A percentile compares a stretch with the other conserved stretches of the same genome.
These are phyloP conservation scores for Cyclopterus lumpus DNA, from an alignment of 2,797 vertebrate genomes.

Conservation along the genomic window DNA sequence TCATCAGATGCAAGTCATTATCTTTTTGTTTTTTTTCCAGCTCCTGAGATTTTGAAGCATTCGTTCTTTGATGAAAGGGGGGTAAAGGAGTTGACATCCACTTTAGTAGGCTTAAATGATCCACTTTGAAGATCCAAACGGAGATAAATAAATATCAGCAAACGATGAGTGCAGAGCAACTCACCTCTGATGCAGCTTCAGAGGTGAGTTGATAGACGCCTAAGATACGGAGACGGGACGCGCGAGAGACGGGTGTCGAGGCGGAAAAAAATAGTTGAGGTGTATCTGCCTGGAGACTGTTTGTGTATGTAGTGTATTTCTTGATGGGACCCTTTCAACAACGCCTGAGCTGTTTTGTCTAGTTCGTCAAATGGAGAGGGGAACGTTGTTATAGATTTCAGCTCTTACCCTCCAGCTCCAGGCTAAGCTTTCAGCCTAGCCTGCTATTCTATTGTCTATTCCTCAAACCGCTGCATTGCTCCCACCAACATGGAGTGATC, in stretches of 20 bases:
- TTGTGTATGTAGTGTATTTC: constrained; percentile 1
- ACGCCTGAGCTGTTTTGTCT: not conserved
- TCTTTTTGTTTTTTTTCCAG: constrained; percentile 67
- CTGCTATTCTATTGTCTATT: not conserved
- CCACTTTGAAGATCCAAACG: constrained; percentile 75
- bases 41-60: constrained; percentile 64
- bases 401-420: constrained; percentile 10
- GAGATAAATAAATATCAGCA: constrained; percentile 80
- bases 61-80: constrained; percentile 63
- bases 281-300: constrained; percentile 13
- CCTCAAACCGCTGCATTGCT: not conserved
- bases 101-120: constrained; percentile 78
- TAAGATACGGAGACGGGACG: not conserved
- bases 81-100: constrained; percentile 75
- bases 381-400: constrained; percentile 1
- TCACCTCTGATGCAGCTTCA: constrained; percentile 43
- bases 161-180: constrained; percentile 57
- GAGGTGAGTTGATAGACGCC: constrained; percentile 39
- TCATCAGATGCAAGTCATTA: constrained; percentile 70
- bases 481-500: not conserved
- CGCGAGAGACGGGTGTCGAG: not conserved
- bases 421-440: not conserved
- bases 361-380: constrained; percentile 23
- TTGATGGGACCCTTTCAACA: constrained; percentile 9
- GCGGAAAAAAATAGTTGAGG: constrained; percentile 15